Evolutionary conservation across 2,888 invertebrate species (phyloP), one percentile per base, ranked within the genome.

Genomic region (Stenodera caucasica): DNA sequence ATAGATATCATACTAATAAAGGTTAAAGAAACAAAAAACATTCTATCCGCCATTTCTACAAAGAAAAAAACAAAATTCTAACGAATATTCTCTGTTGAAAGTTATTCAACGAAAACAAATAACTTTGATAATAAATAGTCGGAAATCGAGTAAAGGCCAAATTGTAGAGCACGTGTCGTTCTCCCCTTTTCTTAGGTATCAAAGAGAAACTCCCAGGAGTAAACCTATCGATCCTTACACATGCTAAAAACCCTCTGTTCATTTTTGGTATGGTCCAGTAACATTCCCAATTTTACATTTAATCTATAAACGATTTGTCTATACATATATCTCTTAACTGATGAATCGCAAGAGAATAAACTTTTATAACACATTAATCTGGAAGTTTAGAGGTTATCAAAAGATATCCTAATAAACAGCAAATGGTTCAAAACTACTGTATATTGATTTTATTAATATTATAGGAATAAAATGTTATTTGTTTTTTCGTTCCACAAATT

Each of bases 341-440:
- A 21, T 12, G 12, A 21, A 40, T 32, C 8, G 7, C 18, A 5
- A 45, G 6, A 23, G 21, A 21, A 21, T 15, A 69, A 71, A 71
- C 65, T 70, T 69, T 69, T 70, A 66, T 67, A 70, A 68, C 67
- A 70, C 70, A 71, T 71, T 72, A 70, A 70, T 68, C 67, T 57
- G 59, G 62, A 67, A 68, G 62, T 69, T 68, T 60, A 64, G 65
- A 18, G 21, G 6, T 68, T 70, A 70, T 68, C 62, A 66, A 61
- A 64, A 60, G 67, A 67, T 69, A 23, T 69, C 67, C 66, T 66
- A 66, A 63, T 64, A 65, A 67, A 64, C 66, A 54, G 61, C 55
- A 61, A 51, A 51, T 29, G 18, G 11, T 51, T 29, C n/a, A 8
- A 30, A 33, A 21, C 33, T 21, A 23, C 11, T 2, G 12, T 45